phyloP scores from a whole-genome alignment of 2,113 vertebrate species.

The Gasterosteus nipponicus region DNA sequence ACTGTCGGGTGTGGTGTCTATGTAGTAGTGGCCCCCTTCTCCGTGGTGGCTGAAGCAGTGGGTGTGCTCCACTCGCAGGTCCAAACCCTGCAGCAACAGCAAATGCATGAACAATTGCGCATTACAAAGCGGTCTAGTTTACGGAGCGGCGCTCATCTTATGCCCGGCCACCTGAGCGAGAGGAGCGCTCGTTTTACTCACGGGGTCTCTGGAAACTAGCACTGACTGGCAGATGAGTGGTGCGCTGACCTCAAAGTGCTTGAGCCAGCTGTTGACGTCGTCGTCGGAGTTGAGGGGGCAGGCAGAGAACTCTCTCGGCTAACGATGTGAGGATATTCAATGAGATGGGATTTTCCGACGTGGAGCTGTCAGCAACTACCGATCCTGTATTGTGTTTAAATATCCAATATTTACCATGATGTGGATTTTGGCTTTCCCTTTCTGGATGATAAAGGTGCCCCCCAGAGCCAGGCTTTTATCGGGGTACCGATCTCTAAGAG shows the following conservation, averaged over 20 bases:
- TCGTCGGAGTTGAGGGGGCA: slow-evolving; percentile 89
- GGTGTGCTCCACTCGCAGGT: slow-evolving; percentile 93
- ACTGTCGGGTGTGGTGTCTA: slow-evolving; percentile 90
- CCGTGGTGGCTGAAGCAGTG: slow-evolving; percentile 95
- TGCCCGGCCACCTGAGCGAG: background rate
- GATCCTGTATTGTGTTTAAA: background rate
- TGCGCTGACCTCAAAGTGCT: slow-evolving; percentile 91
- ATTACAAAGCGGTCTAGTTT: background rate
- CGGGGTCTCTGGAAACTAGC: slow-evolving; percentile 94
- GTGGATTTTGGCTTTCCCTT: slow-evolving; percentile 94
- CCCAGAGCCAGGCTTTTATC: slow-evolving; percentile 92
- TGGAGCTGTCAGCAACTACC: background rate
- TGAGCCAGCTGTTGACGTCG: slow-evolving; percentile 91
- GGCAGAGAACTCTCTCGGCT: slow-evolving; percentile 92
- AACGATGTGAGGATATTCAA: slow-evolving; percentile 21
- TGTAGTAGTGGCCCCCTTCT: slow-evolving; percentile 96
- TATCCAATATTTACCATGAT: slow-evolving; percentile 86
- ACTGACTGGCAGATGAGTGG: slow-evolving; percentile 95
- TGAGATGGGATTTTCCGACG: background rate
- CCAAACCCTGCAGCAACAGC: slow-evolving; percentile 85
- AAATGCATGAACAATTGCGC: background rate
- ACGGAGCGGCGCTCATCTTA: background rate
- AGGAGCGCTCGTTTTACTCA: slow-evolving; percentile 75
- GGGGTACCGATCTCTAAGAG: slow-evolving; percentile 87
- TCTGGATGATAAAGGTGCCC: slow-evolving; percentile 92